These are phyloP conservation scores for Drosophila tsacasi DNA, from an alignment of 1,140 invertebrate genomes.

Conservation along the genomic window DNA sequence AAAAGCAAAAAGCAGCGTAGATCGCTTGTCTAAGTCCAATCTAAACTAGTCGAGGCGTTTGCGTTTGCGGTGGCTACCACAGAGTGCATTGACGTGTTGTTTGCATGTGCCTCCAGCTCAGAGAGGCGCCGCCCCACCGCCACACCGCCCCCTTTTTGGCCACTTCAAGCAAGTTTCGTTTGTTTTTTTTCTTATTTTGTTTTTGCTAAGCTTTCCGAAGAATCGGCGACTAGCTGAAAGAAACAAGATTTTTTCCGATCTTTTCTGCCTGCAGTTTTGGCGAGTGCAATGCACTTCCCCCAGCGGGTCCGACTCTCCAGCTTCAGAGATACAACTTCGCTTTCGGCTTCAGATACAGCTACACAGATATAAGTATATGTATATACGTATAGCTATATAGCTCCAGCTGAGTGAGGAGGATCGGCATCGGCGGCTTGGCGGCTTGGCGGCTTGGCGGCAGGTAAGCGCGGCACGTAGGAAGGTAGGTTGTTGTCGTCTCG, in stretches of 20 bases:
- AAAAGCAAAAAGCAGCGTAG: slow-evolving; percentile 47
- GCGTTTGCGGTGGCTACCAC: slow-evolving; percentile 51
- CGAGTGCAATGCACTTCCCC: slow-evolving; percentile 79
- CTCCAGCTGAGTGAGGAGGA: slow-evolving; percentile 38
- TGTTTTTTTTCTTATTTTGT: slow-evolving; percentile 18
- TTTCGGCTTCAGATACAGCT: slow-evolving; percentile 22
- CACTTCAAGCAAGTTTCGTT: slow-evolving; percentile 75
- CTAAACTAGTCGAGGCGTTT: slow-evolving; percentile 81
- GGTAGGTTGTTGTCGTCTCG: slow-evolving; percentile 78
- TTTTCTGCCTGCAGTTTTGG: slow-evolving; percentile 50
- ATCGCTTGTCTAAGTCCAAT: slow-evolving; percentile 77
- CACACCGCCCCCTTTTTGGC: slow-evolving; percentile 13
- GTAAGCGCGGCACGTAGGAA: slow-evolving; percentile 72
- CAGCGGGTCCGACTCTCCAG: slow-evolving; percentile 33
- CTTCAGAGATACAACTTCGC: slow-evolving; percentile 20
- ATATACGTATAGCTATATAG: slow-evolving; percentile 16
- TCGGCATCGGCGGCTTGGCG: slow-evolving; percentile 17
- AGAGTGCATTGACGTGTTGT: slow-evolving; percentile 80
- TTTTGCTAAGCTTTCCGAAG: slow-evolving; percentile 64
- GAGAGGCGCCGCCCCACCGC: not conserved
- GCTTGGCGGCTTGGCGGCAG: slow-evolving; percentile 65
- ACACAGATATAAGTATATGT: slow-evolving; percentile 9
- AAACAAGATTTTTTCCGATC: slow-evolving; percentile 74
- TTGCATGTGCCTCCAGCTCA: slow-evolving; percentile 59
- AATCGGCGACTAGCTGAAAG: slow-evolving; percentile 75